These are phyloP conservation scores for Diplolepis rosae DNA, from an alignment of 2,888 invertebrate species.

Conservation along the genomic window DNA sequence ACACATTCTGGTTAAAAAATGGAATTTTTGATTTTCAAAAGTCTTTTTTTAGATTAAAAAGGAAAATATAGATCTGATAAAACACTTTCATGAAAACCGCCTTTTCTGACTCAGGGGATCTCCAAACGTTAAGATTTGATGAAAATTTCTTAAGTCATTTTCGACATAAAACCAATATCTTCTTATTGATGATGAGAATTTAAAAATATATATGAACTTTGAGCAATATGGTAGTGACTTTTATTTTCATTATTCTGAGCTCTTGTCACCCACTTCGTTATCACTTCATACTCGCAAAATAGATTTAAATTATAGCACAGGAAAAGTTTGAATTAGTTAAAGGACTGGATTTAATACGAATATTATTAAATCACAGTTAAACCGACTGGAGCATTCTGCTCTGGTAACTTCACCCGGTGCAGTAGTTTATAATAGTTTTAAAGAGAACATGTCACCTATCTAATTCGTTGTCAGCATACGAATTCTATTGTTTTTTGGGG, in stretches of 20 bases:
- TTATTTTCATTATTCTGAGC: neutral
- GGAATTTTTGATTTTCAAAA: no score
- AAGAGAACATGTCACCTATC: conserved; percentile 21
- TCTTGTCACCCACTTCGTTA: neutral
- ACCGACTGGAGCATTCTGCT: neutral
- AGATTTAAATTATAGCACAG: neutral
- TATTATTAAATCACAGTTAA: conserved; percentile 17
- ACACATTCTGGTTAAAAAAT: no score
- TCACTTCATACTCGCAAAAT: neutral
- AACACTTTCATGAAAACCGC: no score
- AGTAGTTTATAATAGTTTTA: conserved; percentile 22
- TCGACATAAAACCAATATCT: no score
- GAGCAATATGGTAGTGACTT: neutral
- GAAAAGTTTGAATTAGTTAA: neutral
- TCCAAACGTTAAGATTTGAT: no score
- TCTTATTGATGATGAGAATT: no score
- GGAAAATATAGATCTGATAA: no score
- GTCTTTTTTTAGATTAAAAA: no score
- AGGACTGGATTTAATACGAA: neutral
- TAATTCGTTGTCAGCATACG: neutral
- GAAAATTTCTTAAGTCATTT: no score
- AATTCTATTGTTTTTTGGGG: conserved; percentile 3
- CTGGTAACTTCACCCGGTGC: conserved; percentile 2
- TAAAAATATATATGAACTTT: neutral
- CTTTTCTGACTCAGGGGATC: no score